phyloP scores from a whole-genome alignment of 1,140 invertebrate genomes.

The Lasioglossum baleicum region DNA sequence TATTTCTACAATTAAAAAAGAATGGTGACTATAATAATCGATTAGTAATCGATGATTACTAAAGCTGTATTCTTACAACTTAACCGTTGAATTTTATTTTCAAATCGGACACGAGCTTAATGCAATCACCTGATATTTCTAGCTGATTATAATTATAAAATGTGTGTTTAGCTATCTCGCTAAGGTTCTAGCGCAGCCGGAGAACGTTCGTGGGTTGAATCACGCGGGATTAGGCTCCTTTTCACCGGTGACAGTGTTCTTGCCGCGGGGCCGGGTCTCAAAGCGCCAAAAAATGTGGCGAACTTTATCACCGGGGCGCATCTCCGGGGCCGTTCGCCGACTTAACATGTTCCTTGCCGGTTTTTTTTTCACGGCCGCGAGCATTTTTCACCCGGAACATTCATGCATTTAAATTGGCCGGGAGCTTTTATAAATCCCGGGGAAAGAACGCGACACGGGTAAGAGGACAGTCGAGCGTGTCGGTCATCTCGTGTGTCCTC shows the following conservation, averaged over 20 bases:
- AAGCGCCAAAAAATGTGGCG: conserved; percentile 18
- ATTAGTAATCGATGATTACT: no score
- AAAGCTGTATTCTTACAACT: no score
- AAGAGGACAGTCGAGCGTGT: not conserved
- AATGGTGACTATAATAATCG: no score
- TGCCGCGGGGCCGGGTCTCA: not conserved
- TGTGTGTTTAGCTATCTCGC: no score
- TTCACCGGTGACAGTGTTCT: conserved; percentile 2
- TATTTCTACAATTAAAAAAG: no score
- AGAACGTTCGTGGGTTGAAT: not conserved
- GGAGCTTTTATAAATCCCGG: conserved; percentile 20
- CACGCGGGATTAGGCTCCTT: conserved; percentile 12
- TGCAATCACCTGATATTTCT: no score
- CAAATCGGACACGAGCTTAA: no score
- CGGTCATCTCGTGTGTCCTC: not conserved
- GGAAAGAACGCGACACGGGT: not conserved
- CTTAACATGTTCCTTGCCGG: conserved; percentile 18
- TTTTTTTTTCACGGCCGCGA: not conserved
- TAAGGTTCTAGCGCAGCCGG: not conserved
- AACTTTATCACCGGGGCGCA: conserved; percentile 22
- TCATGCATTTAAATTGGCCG: conserved; percentile 33
- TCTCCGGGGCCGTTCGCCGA: not conserved
- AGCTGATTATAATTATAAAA: no score
- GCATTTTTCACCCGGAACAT: conserved; percentile 12
- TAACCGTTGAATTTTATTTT: no score